Percentiles rank a stretch among this genome's conserved stretches.
Conservation (phyloP, 64 coral and sea anemone species). For the Stichodactyla mertensii region DNA sequence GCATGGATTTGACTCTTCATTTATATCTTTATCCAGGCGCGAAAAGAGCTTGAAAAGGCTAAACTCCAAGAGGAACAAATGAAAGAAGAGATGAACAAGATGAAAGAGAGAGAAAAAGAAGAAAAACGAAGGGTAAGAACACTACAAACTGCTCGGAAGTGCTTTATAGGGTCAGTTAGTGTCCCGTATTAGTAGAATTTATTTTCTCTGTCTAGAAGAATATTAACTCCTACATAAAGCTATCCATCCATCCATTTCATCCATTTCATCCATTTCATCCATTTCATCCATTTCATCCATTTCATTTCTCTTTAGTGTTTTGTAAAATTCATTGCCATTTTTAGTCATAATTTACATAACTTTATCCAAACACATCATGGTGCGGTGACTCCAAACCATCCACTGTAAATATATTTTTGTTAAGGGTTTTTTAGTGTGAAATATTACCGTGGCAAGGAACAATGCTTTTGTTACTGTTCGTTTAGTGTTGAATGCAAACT, state of each 20-base stretch:
- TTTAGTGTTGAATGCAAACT: too few species aligned
- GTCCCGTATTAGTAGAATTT: too few species aligned
- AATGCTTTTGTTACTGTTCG: not conserved
- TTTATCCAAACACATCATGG: too few species aligned
- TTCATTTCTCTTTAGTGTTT: too few species aligned
- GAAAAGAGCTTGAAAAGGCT: conserved; percentile 65
- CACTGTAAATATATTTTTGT: too few species aligned
- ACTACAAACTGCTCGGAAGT: not conserved
- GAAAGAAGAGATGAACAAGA: conserved; percentile 55
- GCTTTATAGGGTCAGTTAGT: not conserved
- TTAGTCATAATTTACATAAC: too few species aligned
- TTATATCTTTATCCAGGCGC: conserved; percentile 32
- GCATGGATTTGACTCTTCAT: not conserved
- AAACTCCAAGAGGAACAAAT: conserved; percentile 56
- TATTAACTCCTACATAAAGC: too few species aligned
- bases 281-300: not conserved
- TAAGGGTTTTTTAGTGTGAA: too few species aligned
- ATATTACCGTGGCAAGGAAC: not conserved
- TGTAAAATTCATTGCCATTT: too few species aligned
- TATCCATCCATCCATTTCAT: not conserved
- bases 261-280: too few species aligned
- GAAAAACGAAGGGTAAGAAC: conserved; percentile 76
- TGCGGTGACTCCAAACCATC: too few species aligned
- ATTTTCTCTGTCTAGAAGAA: too few species aligned
- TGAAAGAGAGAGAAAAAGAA: conserved; percentile 82